Evolutionary conservation across 1,140 invertebrate genomes (phyloP), one percentile per base, ranked within the genome.

Genomic region (Zophobas morio): DNA sequence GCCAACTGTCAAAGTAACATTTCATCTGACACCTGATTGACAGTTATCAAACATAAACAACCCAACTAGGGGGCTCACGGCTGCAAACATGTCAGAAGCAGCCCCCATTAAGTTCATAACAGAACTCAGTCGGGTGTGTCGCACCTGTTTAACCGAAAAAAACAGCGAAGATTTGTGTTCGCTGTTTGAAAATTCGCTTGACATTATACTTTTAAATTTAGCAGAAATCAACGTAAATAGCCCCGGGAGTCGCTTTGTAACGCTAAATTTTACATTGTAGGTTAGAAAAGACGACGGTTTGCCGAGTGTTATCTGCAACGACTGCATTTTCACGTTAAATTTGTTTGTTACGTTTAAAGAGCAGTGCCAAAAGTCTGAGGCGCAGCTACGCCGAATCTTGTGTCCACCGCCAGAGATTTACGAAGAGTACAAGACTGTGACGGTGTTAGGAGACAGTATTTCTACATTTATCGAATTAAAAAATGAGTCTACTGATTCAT

Each of bases 61-160:
- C 20, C 20, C 20, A 20, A 20, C 20, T 20, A 54, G n/a, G 51
- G 51, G 51, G 6, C 20, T 53, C 51, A 53, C 33, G 0, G 20
- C 6, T 54, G 6, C 33, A 33, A 54, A 34, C 53, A 66, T 66
- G 60, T 42, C 60, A 42, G 60, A 66, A n/a, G 4, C 33, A 1
- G 70, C 77, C 1, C 4, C 35, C 6, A 56, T 78, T 6, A 79
- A 56, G 34, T 63, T 78, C 60, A 54, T 79, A 37, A 77, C 79
- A 35, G 72, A 81, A 40, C 60, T 83, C 51, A 57, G 80, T 40
- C 79, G 37, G 57, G 76, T 84, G 60, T 84, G 84, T 66, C 74
- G 84, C 49, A 84, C 80, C n/a, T 84, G 84, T 77, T 78, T 84
- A 53, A 37, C 51, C 8, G 78, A 82, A 81, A 83, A 82, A 78